Evolutionary conservation across 2,797 vertebrate species (phyloP).

Genomic region (Coracias cyanogaster): DNA sequence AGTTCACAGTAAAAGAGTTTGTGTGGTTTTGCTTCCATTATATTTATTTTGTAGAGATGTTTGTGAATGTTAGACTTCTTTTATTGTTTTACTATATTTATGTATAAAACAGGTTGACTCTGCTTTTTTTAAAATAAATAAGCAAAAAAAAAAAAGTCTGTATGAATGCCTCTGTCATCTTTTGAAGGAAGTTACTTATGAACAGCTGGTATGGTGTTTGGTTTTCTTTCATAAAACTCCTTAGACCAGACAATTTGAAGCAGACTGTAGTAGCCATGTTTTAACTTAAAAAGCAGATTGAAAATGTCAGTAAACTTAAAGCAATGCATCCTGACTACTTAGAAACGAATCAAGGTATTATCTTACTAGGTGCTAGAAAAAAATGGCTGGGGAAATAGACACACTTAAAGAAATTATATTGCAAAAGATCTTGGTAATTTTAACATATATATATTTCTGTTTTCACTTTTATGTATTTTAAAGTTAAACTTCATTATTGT

Average conservation of each 20-base stretch:
- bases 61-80: conserved; percentile 82
- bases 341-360: not conserved
- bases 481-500: not conserved
- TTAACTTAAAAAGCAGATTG: not conserved
- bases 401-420: not conserved
- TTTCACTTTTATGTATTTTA: not conserved
- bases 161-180: conserved; percentile 86
- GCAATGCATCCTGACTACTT: not conserved
- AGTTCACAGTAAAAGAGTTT: conserved; percentile 57
- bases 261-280: not conserved
- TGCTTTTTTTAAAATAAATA: conserved; percentile 86
- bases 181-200: conserved; percentile 76
- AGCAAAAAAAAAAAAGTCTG: conserved; percentile 82
- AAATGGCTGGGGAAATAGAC: not conserved
- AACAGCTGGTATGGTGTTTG: conserved; percentile 19
- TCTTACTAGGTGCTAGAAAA: not conserved
- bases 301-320: not conserved
- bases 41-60: conserved; percentile 85
- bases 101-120: conserved; percentile 83
- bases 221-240: conserved; percentile 18
- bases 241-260: conserved; percentile 32
- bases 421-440: not conserved
- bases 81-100: conserved; percentile 82
- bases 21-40: conserved; percentile 76
- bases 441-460: not conserved